phyloP scores from a whole-genome alignment of 2,797 vertebrate genomes.

The Tangara arthus region DNA sequence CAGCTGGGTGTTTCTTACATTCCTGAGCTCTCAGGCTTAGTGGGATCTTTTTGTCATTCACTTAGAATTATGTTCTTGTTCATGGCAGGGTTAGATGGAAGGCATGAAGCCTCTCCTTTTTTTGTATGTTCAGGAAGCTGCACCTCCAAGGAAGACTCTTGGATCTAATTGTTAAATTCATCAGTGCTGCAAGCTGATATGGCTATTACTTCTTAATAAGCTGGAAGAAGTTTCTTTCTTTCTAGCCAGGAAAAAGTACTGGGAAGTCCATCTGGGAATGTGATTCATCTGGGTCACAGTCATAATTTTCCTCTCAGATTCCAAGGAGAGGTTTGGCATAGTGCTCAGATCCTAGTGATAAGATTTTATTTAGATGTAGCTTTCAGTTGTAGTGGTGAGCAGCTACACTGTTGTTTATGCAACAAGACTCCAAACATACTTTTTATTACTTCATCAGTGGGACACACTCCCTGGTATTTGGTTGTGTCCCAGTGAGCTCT shows the following conservation, averaged over 20 bases:
- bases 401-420: background rate
- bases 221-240: background rate
- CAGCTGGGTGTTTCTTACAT: background rate
- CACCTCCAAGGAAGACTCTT: background rate
- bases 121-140: background rate
- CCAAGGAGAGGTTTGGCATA: background rate
- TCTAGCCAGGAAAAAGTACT: slow-evolving; percentile 26
- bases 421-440: background rate
- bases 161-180: background rate
- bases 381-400: background rate
- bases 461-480: background rate
- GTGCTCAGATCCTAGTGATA: background rate
- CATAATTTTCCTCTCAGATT: background rate
- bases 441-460: background rate
- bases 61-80: background rate
- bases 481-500: background rate
- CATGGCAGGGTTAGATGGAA: background rate
- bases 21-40: background rate
- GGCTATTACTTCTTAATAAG: background rate
- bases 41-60: background rate
- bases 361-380: background rate
- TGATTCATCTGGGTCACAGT: background rate
- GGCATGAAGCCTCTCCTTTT: background rate
- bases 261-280: slow-evolving; percentile 13
- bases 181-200: background rate